phyloP scores from a whole-genome alignment of 2,797 vertebrate species.

The Antrozous pallidus region DNA sequence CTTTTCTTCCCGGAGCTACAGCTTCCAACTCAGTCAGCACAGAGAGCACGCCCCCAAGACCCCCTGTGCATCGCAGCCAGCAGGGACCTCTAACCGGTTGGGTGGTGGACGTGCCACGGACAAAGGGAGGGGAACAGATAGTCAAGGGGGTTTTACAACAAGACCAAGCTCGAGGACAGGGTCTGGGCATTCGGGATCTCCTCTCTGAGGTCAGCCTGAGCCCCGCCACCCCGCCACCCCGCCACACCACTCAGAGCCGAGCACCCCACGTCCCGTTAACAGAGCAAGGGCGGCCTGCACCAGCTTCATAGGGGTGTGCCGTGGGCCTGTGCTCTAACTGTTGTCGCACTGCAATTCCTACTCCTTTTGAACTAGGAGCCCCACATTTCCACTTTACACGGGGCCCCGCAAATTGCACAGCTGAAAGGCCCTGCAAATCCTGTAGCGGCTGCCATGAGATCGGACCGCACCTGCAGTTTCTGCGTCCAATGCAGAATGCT shows the following conservation, averaged over 20 bases:
- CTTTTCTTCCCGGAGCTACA: not conserved
- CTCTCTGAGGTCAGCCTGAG: not conserved
- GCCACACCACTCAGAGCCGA: not conserved
- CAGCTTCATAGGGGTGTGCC: rapidly evolving
- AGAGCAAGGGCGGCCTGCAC: not conserved
- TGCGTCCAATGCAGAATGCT: not conserved
- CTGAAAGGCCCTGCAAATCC: not conserved
- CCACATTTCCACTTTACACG: not conserved
- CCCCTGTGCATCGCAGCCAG: not conserved
- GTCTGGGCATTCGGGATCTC: not conserved
- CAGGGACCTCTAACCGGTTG: not conserved
- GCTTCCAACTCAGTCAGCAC: not conserved
- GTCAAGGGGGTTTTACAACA: not conserved
- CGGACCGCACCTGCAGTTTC: not conserved
- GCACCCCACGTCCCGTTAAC: not conserved
- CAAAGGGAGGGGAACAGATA: not conserved
- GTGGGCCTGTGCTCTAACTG: not conserved
- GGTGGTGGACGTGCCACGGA: not conserved
- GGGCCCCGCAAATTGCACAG: not conserved
- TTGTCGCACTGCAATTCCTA: not conserved
- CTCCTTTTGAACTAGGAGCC: not conserved
- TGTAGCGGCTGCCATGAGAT: not conserved
- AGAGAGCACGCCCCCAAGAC: not conserved
- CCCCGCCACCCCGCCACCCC: not conserved
- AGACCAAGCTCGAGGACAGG: not conserved